Percentiles rank a stretch among this genome's conserved stretches.
Evolutionary conservation across 2,797 vertebrate species (phyloP).

Genomic region (Rachycentron canadum): DNA sequence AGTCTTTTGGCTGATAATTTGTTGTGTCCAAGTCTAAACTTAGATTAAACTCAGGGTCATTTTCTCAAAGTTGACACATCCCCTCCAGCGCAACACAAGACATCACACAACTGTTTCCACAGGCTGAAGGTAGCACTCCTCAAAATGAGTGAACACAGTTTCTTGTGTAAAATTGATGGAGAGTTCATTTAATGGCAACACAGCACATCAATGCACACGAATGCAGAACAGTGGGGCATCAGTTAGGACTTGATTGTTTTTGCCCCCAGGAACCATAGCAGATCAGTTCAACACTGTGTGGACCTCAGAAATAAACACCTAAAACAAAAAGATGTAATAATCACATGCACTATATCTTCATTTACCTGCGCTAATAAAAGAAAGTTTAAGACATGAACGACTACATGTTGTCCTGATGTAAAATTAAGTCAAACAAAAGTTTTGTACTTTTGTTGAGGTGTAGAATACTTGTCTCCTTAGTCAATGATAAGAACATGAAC

Average conservation of each 20-base stretch:
- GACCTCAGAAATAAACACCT: background rate
- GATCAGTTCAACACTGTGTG: background rate
- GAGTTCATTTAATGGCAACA: background rate
- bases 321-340: background rate
- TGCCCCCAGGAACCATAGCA: background rate
- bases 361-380: background rate
- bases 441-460: background rate
- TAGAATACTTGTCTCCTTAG: background rate
- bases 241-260: background rate
- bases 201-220: background rate
- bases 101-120: background rate
- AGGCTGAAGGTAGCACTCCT: background rate
- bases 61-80: background rate
- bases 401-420: background rate
- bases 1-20: background rate
- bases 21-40: background rate
- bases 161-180: background rate
- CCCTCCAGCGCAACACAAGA: background rate
- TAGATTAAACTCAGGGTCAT: background rate
- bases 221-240: background rate
- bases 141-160: background rate
- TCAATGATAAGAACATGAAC: background rate
- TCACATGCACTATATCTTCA: background rate
- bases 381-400: background rate
- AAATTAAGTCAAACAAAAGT: background rate